These are phyloP conservation scores for Smittia sp. DNA, from an alignment of 2,888 invertebrate species.

Conservation along the genomic window DNA sequence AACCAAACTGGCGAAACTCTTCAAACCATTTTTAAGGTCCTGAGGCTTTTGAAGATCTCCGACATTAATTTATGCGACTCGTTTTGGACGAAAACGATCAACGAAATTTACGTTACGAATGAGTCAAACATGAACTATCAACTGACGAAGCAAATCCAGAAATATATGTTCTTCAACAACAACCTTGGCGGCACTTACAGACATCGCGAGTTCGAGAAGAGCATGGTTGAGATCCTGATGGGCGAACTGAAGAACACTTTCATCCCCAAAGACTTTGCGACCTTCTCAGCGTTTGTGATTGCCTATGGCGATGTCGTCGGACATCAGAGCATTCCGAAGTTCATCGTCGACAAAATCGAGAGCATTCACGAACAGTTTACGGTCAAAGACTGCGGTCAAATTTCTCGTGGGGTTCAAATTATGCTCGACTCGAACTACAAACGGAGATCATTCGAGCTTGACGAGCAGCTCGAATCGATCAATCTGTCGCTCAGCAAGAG, in stretches of 20 bases:
- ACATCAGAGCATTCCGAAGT: slow-evolving; percentile 48
- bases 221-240: slow-evolving; percentile 51
- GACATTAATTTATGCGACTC: slow-evolving; percentile 53
- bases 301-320: slow-evolving; percentile 51
- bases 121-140: slow-evolving; percentile 44
- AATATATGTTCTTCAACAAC: slow-evolving; percentile 58
- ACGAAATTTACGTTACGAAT: slow-evolving; percentile 45
- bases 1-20: slow-evolving; percentile 43
- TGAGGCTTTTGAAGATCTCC: slow-evolving; percentile 55
- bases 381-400: slow-evolving; percentile 51
- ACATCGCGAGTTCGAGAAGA: slow-evolving; percentile 54
- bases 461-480: slow-evolving; percentile 45
- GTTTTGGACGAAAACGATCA: slow-evolving; percentile 55
- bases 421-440: too few relatives aligned
- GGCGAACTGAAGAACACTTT: slow-evolving; percentile 49
- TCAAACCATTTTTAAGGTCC: slow-evolving; percentile 51
- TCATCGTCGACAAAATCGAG: slow-evolving; percentile 51
- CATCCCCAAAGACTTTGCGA: slow-evolving; percentile 52
- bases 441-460: too few relatives aligned
- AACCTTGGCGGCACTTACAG: slow-evolving; percentile 57
- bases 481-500: slow-evolving; percentile 50
- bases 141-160: slow-evolving; percentile 53
- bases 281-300: slow-evolving; percentile 53
- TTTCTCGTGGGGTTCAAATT: slow-evolving; percentile 55
- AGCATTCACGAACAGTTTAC: slow-evolving; percentile 53